These are phyloP conservation scores for Clarias platycephalus DNA, from an alignment of 2,797 vertebrate species.

Conservation along the genomic window DNA sequence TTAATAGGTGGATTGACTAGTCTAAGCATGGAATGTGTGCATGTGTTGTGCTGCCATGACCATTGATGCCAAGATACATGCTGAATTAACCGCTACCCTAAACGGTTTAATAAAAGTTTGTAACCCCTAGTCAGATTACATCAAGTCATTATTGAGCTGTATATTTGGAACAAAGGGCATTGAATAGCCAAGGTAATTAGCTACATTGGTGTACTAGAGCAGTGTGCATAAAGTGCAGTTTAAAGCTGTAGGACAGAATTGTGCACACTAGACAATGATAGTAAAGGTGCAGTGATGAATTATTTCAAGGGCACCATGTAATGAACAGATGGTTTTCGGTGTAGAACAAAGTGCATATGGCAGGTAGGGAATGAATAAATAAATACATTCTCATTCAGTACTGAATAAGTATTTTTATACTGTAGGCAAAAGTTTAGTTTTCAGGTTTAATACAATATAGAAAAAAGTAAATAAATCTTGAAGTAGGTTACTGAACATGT, in stretches of 20 bases:
- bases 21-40: background rate
- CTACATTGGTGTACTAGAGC: background rate
- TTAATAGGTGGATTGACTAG: background rate
- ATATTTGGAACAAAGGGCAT: background rate
- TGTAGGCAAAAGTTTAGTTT: background rate
- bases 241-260: background rate
- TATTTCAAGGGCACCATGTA: background rate
- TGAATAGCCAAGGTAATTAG: background rate
- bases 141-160: background rate
- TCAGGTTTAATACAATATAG: background rate
- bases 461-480: too few species aligned
- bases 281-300: background rate
- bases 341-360: background rate
- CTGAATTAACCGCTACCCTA: background rate
- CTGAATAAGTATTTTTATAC: background rate
- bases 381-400: background rate
- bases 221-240: background rate
- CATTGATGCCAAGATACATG: background rate
- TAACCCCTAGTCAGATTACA: background rate
- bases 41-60: background rate
- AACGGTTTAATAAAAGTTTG: background rate
- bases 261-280: background rate
- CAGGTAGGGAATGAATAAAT: background rate
- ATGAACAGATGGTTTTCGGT: background rate
- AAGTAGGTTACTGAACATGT: background rate